Percentiles rank a stretch among this genome's conserved stretches.
phyloP scores from a whole-genome alignment of 2,797 vertebrate species.

The Peromyscus eremicus region DNA sequence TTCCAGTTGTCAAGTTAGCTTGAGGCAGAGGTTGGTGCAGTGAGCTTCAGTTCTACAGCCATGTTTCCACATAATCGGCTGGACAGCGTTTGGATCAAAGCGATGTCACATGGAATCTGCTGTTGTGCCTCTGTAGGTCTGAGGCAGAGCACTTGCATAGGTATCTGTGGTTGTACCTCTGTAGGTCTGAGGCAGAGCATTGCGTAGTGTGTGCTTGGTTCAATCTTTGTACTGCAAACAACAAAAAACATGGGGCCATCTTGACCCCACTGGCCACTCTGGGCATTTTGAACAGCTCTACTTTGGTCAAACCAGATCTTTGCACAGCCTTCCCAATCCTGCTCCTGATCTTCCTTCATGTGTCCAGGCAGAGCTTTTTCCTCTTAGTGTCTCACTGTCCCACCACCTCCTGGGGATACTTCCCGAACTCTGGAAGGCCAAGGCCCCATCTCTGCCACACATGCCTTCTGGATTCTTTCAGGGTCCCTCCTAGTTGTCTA shows the following conservation, averaged over 20 bases:
- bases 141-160: background rate
- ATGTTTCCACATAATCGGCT: background rate
- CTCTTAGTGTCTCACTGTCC: background rate
- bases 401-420: background rate
- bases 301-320: background rate
- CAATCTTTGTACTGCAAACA: background rate
- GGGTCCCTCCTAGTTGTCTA: background rate
- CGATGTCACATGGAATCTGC: background rate
- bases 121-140: background rate
- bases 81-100: background rate
- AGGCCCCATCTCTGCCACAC: accelerated
- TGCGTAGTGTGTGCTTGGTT: background rate
- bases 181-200: no score
- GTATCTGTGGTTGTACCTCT: background rate
- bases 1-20: background rate
- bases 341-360: background rate
- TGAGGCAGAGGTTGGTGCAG: background rate
- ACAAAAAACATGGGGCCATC: background rate
- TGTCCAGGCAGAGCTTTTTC: background rate
- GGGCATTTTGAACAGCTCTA: background rate
- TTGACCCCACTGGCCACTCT: background rate
- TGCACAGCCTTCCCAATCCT: background rate
- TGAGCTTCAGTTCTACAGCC: background rate
- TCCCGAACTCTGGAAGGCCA: background rate
- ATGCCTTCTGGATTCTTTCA: background rate